Evolutionary conservation across 2,888 invertebrate species (phyloP), one percentile per base, ranked within the genome.

Genomic region (Orthonychiurus folsomi): DNA sequence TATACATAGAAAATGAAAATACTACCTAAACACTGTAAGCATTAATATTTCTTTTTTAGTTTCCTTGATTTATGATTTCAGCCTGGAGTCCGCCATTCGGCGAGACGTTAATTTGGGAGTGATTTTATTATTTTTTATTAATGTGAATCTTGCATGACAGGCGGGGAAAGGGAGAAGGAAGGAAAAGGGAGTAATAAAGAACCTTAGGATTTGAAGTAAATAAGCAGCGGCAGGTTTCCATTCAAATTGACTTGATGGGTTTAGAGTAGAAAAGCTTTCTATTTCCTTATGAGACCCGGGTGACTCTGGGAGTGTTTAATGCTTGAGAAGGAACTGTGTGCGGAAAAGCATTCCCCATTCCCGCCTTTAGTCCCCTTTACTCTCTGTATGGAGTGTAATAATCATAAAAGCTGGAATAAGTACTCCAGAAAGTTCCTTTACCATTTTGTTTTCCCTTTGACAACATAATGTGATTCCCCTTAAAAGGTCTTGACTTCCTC

Each of bases 131-230:
- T 61, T 63, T n/a, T 56, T 64, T 64, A 61, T 61, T 64, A 64
- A 64, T 64, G 61, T 64, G 64, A 64, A 64, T 61, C 59, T 64
- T 54, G 64, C 64, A 64, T 64, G 64, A 57, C 58, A 47, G 12
- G 23, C n/a, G 20, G n/a, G 9, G 3, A 3, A 24, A 52, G 52
- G n/a, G 3, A 20, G n/a, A 47, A 21, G 52, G 52, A 52, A 15
- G 37, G 15, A 37, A 15, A 5, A 15, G 37, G 37, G 37, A 37
- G 37, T 37, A 37, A 37, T 37, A 37, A 37, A 37, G 37, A 37
- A 37, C 15, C 5, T n/a, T 9, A 15, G 37, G 37, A 37, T 37
- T 37, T 37, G 37, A 37, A 37, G 37, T 37, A 37, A 37, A 37
- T 37, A 37, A 37, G 37, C 37, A 5, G 15, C 5, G 9, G 37